Evolutionary conservation across 2,888 invertebrate genomes (phyloP).

Genomic region (Scaptomyza tumidula): DNA sequence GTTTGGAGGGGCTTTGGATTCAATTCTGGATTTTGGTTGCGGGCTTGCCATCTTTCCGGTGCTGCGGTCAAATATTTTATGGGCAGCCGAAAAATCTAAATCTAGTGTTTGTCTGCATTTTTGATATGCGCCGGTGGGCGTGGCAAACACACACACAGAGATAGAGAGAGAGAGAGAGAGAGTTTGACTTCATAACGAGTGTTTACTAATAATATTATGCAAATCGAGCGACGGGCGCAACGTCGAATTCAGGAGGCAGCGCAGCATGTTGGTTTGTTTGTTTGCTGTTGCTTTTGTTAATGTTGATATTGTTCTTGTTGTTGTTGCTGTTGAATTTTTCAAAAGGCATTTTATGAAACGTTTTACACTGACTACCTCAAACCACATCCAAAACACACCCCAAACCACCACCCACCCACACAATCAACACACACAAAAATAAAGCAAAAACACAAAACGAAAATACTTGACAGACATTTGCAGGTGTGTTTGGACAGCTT

Average conservation of each 20-base stretch:
- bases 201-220: constrained; percentile 81
- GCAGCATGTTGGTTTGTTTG: constrained; percentile 31
- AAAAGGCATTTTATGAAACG: constrained; percentile 74
- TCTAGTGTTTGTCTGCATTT: constrained; percentile 73
- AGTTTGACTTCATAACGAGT: constrained; percentile 75
- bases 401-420: not conserved
- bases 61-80: constrained; percentile 78
- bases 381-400: not conserved
- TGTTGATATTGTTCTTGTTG: constrained; percentile 36
- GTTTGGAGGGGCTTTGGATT: constrained; percentile 4
- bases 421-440: constrained; percentile 5
- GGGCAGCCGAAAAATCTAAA: constrained; percentile 71
- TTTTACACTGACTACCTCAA: constrained; percentile 48
- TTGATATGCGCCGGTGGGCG: constrained; percentile 27
- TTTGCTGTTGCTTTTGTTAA: constrained; percentile 36
- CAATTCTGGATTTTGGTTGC: constrained; percentile 36
- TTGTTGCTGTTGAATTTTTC: constrained; percentile 71
- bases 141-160: constrained; percentile 8
- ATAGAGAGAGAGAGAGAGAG: constrained; percentile 17
- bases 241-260: constrained; percentile 39
- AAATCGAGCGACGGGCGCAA: constrained; percentile 65
- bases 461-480: constrained; percentile 64
- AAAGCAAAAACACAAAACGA: constrained; percentile 6
- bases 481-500: constrained; percentile 67
- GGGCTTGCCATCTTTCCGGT: constrained; percentile 53